phyloP scores from a whole-genome alignment of 2,888 invertebrate species.

The Apamea epomidion region DNA sequence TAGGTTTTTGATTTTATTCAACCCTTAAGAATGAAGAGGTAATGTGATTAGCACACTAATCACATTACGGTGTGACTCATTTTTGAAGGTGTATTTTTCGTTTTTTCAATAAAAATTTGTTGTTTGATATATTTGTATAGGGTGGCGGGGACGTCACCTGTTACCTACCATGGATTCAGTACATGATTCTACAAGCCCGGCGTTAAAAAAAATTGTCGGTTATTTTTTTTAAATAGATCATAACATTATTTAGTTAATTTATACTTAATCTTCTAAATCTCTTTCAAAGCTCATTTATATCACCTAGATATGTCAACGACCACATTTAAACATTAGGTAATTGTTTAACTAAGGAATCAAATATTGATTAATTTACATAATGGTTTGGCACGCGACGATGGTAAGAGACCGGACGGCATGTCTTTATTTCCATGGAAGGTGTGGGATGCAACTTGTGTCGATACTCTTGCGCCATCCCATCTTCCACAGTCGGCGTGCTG shows the following conservation, averaged over 20 bases:
- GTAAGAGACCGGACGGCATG: no score
- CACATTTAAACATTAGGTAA: background rate
- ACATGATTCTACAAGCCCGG: no score
- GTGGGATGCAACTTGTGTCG: no score
- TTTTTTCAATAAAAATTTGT: background rate
- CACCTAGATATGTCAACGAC: background rate
- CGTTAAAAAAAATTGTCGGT: background rate
- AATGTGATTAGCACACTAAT: background rate
- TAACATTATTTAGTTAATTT: background rate
- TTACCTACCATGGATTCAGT: no score
- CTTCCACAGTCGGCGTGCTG: no score
- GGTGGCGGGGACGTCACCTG: background rate
- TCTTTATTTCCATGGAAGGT: no score
- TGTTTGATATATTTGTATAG: background rate
- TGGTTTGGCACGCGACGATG: no score
- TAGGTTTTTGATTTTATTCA: background rate
- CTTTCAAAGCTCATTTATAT: background rate
- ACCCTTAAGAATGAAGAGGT: background rate
- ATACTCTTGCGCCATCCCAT: no score
- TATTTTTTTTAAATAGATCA: background rate
- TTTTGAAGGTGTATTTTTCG: no score
- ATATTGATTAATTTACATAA: no score
- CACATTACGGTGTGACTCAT: conserved; percentile 16
- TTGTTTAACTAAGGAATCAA: background rate
- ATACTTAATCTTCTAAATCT: background rate